These are phyloP conservation scores for Drosophila hydei DNA, from an alignment of 1,140 invertebrate species.

Conservation along the genomic window DNA sequence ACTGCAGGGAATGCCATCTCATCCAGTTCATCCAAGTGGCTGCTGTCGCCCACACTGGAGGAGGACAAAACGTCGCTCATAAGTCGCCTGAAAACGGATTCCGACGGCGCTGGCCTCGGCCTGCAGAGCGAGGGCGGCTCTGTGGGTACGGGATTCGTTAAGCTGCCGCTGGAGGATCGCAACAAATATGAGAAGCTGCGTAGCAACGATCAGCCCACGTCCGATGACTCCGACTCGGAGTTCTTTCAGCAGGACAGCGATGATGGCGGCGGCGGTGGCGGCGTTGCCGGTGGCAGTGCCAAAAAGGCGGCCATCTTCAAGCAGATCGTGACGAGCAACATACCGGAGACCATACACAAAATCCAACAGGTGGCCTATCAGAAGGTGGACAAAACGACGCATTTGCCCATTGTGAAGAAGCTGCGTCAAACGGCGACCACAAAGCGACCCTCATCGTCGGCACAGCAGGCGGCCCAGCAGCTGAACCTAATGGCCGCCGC, in stretches of 20 bases:
- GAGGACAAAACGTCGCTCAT: slow-evolving; percentile 83
- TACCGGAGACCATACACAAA: slow-evolving; percentile 84
- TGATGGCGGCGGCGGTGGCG: slow-evolving; percentile 36
- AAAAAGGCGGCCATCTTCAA: slow-evolving; percentile 83
- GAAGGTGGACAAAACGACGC: slow-evolving; percentile 83
- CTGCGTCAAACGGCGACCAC: slow-evolving; percentile 81
- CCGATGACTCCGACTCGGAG: slow-evolving; percentile 85
- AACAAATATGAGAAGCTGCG: slow-evolving; percentile 92
- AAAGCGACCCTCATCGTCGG: slow-evolving; percentile 76
- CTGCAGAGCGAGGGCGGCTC: slow-evolving; percentile 8
- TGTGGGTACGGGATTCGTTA: slow-evolving; percentile 84
- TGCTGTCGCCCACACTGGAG: slow-evolving; percentile 80
- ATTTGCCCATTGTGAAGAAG: slow-evolving; percentile 83
- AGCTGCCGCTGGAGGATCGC: slow-evolving; percentile 88
- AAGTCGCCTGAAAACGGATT: slow-evolving; percentile 72
- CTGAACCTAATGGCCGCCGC: slow-evolving; percentile 72
- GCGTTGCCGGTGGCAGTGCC: slow-evolving; percentile 26
- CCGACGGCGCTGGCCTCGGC: slow-evolving; percentile 46
- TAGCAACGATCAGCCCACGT: slow-evolving; percentile 86
- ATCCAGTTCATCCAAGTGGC: slow-evolving; percentile 79
- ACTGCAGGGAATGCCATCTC: slow-evolving; percentile 54
- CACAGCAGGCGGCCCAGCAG: slow-evolving; percentile 78
- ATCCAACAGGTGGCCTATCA: slow-evolving; percentile 84
- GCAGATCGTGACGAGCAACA: slow-evolving; percentile 85
- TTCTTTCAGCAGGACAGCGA: slow-evolving; percentile 75